Conservation (phyloP, 2,888 invertebrate species). For the Exephanes ischioxanthus region DNA sequence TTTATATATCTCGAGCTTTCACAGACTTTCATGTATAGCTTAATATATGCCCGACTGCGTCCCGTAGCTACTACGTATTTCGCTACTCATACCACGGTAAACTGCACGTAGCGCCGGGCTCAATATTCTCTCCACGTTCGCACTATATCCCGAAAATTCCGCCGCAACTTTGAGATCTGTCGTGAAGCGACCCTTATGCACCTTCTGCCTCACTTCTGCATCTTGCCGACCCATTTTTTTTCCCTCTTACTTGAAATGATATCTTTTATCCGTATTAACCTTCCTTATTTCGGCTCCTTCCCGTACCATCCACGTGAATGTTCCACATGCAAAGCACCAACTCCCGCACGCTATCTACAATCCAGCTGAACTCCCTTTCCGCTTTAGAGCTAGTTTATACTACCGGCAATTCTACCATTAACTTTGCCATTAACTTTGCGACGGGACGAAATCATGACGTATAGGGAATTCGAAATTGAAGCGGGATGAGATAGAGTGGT, state of each 20-base stretch:
- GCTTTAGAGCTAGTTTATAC: slow-evolving; percentile 23
- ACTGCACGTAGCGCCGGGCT: slow-evolving; percentile 30
- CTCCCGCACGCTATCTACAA: not conserved
- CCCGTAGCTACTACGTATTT: slow-evolving; percentile 29
- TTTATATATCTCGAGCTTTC: slow-evolving; percentile 59
- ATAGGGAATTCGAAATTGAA: not conserved
- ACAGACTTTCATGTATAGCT: slow-evolving; percentile 16
- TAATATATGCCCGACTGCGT: slow-evolving; percentile 44
- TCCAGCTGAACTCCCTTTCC: not conserved
- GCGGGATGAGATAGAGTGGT: not conserved
- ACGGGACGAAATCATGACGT: not conserved
- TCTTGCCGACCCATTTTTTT: slow-evolving; percentile 17
- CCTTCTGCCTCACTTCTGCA: not conserved
- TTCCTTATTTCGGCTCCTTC: slow-evolving; percentile 36
- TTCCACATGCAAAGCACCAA: slow-evolving; percentile 54
- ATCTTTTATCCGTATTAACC: slow-evolving; percentile 25
- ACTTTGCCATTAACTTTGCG: slow-evolving; percentile 13
- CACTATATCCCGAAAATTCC: slow-evolving; percentile 60
- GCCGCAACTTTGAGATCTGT: slow-evolving; percentile 38
- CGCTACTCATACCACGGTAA: slow-evolving; percentile 4
- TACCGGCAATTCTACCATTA: not conserved
- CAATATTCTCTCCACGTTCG: slow-evolving; percentile 60
- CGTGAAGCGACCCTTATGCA: slow-evolving; percentile 28
- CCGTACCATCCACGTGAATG: slow-evolving; percentile 8
- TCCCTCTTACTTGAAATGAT: slow-evolving; percentile 17